A percentile compares a stretch with the other conserved stretches of the same genome.
phyloP scores from a whole-genome alignment of 2,113 vertebrate genomes.

The Saccopteryx leptura region DNA sequence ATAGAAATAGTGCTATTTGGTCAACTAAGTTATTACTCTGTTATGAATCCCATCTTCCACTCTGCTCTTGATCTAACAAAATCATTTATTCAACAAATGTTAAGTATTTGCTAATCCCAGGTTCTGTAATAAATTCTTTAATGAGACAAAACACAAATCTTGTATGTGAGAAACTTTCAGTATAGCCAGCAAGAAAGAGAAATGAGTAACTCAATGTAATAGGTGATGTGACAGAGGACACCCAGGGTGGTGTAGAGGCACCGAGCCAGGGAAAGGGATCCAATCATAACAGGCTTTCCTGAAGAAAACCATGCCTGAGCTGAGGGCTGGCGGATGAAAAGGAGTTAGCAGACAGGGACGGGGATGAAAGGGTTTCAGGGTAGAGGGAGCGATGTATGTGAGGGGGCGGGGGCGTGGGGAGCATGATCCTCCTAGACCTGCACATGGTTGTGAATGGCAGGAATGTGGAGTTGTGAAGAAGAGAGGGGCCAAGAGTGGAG shows the following conservation, averaged over 20 bases:
- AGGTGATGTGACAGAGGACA: not conserved
- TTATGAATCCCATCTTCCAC: not conserved
- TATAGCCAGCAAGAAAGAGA: not conserved
- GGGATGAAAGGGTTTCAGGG: not conserved
- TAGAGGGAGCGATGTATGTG: not conserved
- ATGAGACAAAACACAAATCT: conserved; percentile 11
- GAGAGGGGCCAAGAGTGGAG: not conserved
- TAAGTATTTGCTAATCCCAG: conserved; percentile 31
- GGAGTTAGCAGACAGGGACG: not conserved
- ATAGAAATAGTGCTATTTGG: not conserved
- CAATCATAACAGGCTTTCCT: not conserved
- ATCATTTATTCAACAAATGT: conserved; percentile 50
- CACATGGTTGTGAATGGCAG: not conserved
- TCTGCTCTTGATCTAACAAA: conserved; percentile 40
- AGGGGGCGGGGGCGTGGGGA: not conserved
- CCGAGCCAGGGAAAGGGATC: not conserved
- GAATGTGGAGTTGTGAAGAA: not conserved
- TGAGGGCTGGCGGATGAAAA: not conserved
- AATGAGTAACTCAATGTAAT: not conserved
- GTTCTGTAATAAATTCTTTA: not conserved
- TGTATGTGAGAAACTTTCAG: not conserved
- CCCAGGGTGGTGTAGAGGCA: not conserved
- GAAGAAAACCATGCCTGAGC: not conserved
- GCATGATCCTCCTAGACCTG: not conserved
- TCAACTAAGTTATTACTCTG: not conserved